These are phyloP conservation scores for Phoeniculus purpureus DNA, from an alignment of 2,797 vertebrate species.

Conservation along the genomic window DNA sequence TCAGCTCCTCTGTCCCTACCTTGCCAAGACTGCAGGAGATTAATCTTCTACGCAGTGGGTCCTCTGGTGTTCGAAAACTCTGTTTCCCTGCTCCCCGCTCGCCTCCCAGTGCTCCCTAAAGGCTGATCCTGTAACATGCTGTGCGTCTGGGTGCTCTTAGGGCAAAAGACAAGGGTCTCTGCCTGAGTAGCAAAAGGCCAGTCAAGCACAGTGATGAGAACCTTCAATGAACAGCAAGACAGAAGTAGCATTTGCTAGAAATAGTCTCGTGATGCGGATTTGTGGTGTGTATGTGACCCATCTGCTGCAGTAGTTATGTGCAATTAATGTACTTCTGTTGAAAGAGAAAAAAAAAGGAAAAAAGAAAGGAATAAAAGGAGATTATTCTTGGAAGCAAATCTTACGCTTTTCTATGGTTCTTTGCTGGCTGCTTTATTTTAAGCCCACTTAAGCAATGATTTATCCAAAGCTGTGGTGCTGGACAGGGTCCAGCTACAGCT, in stretches of 20 bases:
- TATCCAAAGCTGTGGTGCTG: background rate
- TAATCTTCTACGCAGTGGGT: background rate
- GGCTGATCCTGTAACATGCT: background rate
- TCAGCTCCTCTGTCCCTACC: background rate
- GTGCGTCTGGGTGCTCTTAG: background rate
- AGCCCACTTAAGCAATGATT: background rate
- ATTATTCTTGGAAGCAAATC: conserved; percentile 9
- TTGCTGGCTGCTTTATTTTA: background rate
- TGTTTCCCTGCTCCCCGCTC: background rate
- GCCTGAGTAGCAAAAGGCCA: background rate
- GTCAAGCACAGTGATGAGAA: background rate
- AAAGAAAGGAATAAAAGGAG: background rate
- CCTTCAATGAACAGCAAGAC: background rate
- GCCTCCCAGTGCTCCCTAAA: background rate
- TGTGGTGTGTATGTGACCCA: background rate
- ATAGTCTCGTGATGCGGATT: background rate
- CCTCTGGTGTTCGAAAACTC: background rate
- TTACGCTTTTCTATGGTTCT: background rate
- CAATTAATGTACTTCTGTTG: background rate
- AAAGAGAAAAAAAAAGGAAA: background rate
- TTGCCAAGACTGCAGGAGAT: background rate
- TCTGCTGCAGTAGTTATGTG: background rate
- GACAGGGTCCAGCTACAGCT: background rate
- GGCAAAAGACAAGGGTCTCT: background rate
- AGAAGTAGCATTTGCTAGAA: background rate